Percentiles rank a stretch among this genome's conserved stretches.
Conservation (phyloP, 37 sponge, comb jelly and placozoan species). For the Chondrilla cf. caribensis region DNA sequence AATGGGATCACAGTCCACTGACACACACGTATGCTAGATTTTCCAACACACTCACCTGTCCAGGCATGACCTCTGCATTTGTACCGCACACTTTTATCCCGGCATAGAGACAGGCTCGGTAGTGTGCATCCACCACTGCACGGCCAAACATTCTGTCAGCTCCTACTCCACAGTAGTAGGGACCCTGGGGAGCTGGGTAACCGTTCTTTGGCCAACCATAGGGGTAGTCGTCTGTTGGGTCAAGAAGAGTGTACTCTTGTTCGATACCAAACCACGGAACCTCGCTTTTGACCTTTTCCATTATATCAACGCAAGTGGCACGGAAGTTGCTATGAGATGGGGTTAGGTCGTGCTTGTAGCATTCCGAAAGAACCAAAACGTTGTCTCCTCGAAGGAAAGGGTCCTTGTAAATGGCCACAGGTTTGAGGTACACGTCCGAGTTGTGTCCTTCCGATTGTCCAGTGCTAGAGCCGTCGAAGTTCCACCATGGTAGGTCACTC, state of each 20-base stretch:
- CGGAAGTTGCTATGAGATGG: conserved; percentile 65
- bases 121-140: conserved; percentile 80
- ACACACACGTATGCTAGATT: neutral
- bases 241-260: conserved; percentile 88
- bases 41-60: conserved; percentile 13
- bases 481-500: conserved; percentile 81
- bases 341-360: conserved; percentile 40
- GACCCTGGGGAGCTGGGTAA: conserved; percentile 92
- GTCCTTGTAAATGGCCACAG: conserved; percentile 75
- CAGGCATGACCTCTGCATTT: conserved; percentile 97
- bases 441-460: conserved; percentile 72
- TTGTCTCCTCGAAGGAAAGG: conserved; percentile 59
- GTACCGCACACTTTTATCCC: conserved; percentile 83
- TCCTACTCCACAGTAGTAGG: conserved; percentile 95
- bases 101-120: conserved; percentile 97
- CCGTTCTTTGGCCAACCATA: conserved; percentile 92
- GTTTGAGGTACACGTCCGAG: conserved; percentile 84
- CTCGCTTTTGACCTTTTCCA: conserved; percentile 53
- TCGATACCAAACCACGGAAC: conserved; percentile 97
- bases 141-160: conserved; percentile 63
- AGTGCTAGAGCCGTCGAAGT: conserved; percentile 94
- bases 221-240: conserved; percentile 53
- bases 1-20: neutral
- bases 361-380: conserved; percentile 81
- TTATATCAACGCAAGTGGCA: conserved; percentile 41